These are phyloP conservation scores for Taenaris catops DNA, from an alignment of 2,888 invertebrate genomes.

Conservation along the genomic window DNA sequence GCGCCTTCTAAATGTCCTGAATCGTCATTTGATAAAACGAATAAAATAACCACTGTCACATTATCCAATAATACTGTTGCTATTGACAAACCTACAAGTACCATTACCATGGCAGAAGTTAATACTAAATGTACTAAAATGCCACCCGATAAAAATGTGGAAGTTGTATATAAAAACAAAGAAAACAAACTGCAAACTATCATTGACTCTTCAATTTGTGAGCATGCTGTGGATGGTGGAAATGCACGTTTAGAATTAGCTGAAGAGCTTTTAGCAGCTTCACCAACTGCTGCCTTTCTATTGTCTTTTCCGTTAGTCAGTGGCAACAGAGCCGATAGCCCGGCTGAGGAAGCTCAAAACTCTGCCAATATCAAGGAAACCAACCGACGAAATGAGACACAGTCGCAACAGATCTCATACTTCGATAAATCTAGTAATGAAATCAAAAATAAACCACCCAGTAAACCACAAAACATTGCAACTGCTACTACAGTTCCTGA, in stretches of 20 bases:
- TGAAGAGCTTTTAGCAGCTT: constrained; percentile 74
- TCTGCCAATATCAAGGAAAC: constrained; percentile 33
- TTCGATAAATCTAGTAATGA: constrained; percentile 41
- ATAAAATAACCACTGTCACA: constrained; percentile 8
- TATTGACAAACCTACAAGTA: constrained; percentile 23
- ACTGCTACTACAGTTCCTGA: constrained; percentile 26
- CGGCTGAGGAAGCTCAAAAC: constrained; percentile 54
- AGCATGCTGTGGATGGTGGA: constrained; percentile 67
- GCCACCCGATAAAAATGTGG: constrained; percentile 30
- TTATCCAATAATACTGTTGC: constrained; percentile 10
- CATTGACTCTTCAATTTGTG: constrained; percentile 60
- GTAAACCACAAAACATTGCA: constrained; percentile 34
- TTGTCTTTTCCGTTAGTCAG: constrained; percentile 87
- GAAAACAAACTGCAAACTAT: constrained; percentile 57
- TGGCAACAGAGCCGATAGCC: constrained; percentile 72
- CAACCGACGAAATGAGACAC: constrained; percentile 33
- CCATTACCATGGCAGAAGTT: constrained; percentile 22
- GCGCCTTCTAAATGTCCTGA: constrained; percentile 9
- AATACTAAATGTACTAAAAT: constrained; percentile 28
- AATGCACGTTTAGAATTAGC: constrained; percentile 80
- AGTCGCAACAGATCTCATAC: constrained; percentile 35
- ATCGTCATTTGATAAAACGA: constrained; percentile 9
- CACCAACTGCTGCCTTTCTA: constrained; percentile 88
- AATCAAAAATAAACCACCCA: constrained; percentile 33
- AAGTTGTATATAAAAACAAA: constrained; percentile 43